Evolutionary conservation across 2,888 invertebrate species (phyloP).

Genomic region (Brachyptera risi): DNA sequence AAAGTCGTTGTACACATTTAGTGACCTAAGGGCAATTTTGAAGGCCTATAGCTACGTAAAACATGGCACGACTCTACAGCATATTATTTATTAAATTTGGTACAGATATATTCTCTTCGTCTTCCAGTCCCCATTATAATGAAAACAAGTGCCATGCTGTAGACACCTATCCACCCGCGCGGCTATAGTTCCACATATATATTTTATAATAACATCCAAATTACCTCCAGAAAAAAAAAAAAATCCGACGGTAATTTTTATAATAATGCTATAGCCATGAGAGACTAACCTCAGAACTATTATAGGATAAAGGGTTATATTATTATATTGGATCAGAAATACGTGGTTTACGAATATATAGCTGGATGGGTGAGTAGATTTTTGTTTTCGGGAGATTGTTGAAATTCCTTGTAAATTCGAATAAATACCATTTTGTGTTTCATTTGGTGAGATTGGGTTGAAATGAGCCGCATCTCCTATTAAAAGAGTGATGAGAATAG

Average conservation of each 20-base stretch:
- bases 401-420: background rate
- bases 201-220: background rate
- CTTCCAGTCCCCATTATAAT: background rate
- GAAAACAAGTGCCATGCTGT: background rate
- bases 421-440: background rate
- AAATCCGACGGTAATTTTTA: background rate
- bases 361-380: too few relatives aligned
- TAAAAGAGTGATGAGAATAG: too few relatives aligned
- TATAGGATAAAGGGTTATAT: conserved; percentile 5
- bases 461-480: too few relatives aligned
- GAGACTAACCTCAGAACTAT: background rate
- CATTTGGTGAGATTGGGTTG: background rate
- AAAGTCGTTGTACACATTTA: background rate
- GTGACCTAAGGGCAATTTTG: background rate
- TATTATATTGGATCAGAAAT: background rate
- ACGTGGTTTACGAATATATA: background rate
- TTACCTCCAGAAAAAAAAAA: background rate
- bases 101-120: background rate
- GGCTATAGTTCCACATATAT: background rate
- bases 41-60: background rate
- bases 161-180: conserved; percentile 2
- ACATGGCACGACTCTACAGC: background rate
- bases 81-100: background rate
- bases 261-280: background rate
- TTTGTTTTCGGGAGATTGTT: background rate